Conservation (phyloP, 2,113 vertebrate species). For the Eretmochelys imbricata region DNA sequence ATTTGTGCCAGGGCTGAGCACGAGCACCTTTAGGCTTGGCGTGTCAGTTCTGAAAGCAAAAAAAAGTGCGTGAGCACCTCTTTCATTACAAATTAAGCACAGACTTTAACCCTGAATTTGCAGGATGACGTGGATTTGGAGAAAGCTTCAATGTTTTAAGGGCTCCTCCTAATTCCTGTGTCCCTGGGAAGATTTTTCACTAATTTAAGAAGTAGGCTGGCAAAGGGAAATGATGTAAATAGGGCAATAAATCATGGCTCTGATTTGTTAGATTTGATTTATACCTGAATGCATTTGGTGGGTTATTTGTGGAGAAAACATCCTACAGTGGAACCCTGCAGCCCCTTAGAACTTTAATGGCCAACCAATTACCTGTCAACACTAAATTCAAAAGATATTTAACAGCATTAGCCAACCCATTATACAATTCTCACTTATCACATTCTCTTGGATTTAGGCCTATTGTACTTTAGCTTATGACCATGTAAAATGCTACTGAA, state of each 20-base stretch:
- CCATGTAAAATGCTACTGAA: constrained; percentile 38
- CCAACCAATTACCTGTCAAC: not conserved
- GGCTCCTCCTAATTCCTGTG: not conserved
- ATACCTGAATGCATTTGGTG: not conserved
- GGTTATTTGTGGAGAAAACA: constrained; percentile 14
- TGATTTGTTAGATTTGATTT: not conserved
- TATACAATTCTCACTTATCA: constrained; percentile 7
- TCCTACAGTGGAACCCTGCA: not conserved
- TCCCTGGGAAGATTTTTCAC: accelerated
- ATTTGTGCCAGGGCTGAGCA: no score
- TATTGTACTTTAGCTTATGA: constrained; percentile 50
- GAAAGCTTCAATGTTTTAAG: not conserved
- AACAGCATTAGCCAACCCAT: constrained; percentile 19
- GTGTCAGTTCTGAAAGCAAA: no score
- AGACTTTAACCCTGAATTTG: no score
- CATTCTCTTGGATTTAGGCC: not conserved
- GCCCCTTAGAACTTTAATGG: constrained; percentile 2
- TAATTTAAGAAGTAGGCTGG: not conserved
- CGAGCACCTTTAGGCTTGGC: no score
- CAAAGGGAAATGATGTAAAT: not conserved
- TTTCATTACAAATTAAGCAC: no score
- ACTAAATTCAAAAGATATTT: constrained; percentile 3
- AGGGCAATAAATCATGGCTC: not conserved
- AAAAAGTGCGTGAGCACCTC: no score
- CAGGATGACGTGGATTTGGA: accelerated